Evolutionary conservation across 2,888 invertebrate genomes (phyloP).

Genomic region (Dasysyrphus tricinctus): DNA sequence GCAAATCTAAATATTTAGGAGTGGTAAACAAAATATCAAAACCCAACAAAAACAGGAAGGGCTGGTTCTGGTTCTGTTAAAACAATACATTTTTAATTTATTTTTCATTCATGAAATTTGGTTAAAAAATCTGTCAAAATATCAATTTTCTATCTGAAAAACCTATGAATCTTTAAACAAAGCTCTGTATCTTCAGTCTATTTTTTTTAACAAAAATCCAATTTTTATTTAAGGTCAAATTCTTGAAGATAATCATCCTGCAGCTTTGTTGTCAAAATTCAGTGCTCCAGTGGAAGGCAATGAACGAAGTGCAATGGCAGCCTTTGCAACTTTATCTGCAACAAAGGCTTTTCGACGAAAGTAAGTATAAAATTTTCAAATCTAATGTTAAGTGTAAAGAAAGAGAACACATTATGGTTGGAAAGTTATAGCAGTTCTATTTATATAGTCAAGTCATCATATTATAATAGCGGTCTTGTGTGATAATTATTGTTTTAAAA

Average conservation of each 20-base stretch:
- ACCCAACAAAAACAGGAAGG: too few relatives aligned
- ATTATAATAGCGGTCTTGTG: neutral
- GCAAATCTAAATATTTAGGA: too few relatives aligned
- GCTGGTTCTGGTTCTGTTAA: too few relatives aligned
- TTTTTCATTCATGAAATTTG: too few relatives aligned
- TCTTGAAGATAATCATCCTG: conserved; percentile 82
- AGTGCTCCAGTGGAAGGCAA: conserved; percentile 81
- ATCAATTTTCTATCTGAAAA: too few relatives aligned
- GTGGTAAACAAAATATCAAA: too few relatives aligned
- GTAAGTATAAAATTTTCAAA: conserved; percentile 79
- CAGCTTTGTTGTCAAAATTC: conserved; percentile 81
- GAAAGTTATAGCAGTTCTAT: too few relatives aligned
- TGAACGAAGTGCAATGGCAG: conserved; percentile 81
- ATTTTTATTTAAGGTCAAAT: conserved; percentile 79
- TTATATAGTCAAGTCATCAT: neutral
- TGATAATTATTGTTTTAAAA: conserved; percentile 33
- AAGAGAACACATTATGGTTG: neutral
- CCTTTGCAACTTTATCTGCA: conserved; percentile 82
- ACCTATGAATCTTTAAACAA: too few relatives aligned
- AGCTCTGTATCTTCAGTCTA: too few relatives aligned
- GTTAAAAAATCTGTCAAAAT: too few relatives aligned
- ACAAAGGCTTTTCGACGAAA: conserved; percentile 83
- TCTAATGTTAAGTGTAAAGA: neutral
- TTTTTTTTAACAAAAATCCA: too few relatives aligned
- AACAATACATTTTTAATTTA: too few relatives aligned